Evolutionary conservation across 1,140 invertebrate species (phyloP), one percentile per base, ranked within the genome.

Genomic region (Drosophila teissieri): DNA sequence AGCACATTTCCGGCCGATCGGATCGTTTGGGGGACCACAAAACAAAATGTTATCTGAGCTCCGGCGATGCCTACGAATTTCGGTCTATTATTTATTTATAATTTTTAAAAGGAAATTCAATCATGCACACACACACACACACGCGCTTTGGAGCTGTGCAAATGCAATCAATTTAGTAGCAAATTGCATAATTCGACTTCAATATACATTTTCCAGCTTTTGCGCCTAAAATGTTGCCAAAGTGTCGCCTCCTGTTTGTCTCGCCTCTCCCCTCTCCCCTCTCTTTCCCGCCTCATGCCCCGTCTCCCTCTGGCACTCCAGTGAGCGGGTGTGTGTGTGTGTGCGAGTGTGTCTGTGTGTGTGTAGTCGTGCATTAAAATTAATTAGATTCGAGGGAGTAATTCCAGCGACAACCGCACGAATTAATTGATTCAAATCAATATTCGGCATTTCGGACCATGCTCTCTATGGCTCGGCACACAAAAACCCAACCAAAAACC

Each of bases 351-450:
- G 49, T 81, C 45, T 76, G 61, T 53, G 45, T 61, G 74, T 62
- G 69, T 91, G 82, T 86, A 83, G 73, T 86, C 75, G 90, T 84
- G 91, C 91, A 92, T 91, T 92, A 92, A 92, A 92, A 92, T 92
- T 92, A 92, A 92, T 92, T 92, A 92, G 91, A 92, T 92, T 91
- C 91, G 85, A 91, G 88, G 91, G 85, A 91, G 84, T 90, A 90
- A 92, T 92, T 90, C 88, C 79, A 91, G 80, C 83, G 80, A 80
- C 83, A 86, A 91, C 91, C 91, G 80, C 91, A 92, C 86, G 88
- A 92, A 91, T 91, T 92, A 92, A 92, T 92, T 92, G 91, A 92
- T 92, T 92, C 91, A 91, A 92, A 92, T 92, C 90, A 92, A 92
- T 92, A 91, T 90, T 91, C 90, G 78, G 83, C 83, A 88, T 88